Conservation (phyloP, 2,797 vertebrate genomes). For the Parotocinclus haroldoi region DNA sequence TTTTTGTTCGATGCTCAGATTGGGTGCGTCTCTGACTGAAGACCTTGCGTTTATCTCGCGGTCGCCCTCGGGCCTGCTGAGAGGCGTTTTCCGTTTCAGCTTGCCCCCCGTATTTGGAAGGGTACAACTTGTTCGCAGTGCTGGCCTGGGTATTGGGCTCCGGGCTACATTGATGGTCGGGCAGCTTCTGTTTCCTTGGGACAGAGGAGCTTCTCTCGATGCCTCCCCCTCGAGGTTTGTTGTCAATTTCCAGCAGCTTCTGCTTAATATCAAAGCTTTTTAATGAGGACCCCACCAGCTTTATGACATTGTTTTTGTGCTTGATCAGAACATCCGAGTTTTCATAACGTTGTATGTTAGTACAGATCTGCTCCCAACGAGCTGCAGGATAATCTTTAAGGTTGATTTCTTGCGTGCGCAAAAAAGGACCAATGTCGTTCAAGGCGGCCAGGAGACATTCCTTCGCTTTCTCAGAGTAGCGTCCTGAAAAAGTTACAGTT, state of each 20-base stretch:
- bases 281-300: slow-evolving; percentile 56
- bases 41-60: not conserved
- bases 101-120: slow-evolving; percentile 8
- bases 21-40: not conserved
- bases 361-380: not conserved
- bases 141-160: not conserved
- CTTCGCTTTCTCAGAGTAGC: not conserved
- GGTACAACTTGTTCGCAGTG: slow-evolving; percentile 13
- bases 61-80: not conserved
- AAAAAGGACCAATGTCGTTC: not conserved
- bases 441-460: slow-evolving; percentile 44
- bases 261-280: slow-evolving; percentile 58
- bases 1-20: slow-evolving; percentile 8
- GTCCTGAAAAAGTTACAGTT: slow-evolving; percentile 43
- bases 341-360: not conserved
- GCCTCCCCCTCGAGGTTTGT: slow-evolving; percentile 12
- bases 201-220: slow-evolving; percentile 55
- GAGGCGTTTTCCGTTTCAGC: not conserved
- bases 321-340: slow-evolving; percentile 44
- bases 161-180: accelerated
- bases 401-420: slow-evolving; percentile 61
- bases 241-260: slow-evolving; percentile 40
- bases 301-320: slow-evolving; percentile 18
- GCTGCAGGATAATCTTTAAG: slow-evolving; percentile 7
- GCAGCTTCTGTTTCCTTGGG: slow-evolving; percentile 25